Percentiles rank a stretch among this genome's conserved stretches.
Conservation (phyloP, 2,888 invertebrate genomes). For the Mongoloraphidia duomilia region DNA sequence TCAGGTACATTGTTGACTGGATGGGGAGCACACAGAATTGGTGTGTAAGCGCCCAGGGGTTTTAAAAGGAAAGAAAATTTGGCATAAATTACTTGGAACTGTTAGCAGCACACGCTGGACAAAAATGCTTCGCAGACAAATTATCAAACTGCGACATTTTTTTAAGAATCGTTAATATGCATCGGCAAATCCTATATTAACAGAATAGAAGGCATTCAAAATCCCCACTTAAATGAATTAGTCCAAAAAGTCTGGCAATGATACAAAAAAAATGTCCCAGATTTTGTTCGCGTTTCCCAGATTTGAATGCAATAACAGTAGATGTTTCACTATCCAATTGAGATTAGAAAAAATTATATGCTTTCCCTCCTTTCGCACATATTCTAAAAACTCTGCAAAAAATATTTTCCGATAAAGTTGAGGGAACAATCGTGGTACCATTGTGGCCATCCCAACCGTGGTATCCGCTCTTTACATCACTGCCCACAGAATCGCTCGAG, state of each 20-base stretch:
- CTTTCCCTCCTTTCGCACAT: too few species aligned
- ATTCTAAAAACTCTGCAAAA: too few species aligned
- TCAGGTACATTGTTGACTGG: conserved; percentile 14
- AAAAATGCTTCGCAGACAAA: neutral
- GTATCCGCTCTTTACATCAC: conserved; percentile 9
- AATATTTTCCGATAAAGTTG: neutral
- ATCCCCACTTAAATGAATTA: conserved; percentile 6
- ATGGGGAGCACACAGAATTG: too few species aligned
- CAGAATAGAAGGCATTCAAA: conserved; percentile 13
- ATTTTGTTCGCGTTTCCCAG: conserved; percentile 13
- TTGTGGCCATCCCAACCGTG: conserved; percentile 12
- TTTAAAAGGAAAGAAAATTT: conserved; percentile 11
- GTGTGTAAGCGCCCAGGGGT: conserved; percentile 11
- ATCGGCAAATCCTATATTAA: conserved; percentile 16
- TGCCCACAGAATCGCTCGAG: conserved; percentile 5
- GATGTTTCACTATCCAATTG: too few species aligned
- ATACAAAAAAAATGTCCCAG: conserved; percentile 14
- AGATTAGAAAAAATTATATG: too few species aligned
- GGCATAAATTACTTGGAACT: conserved; percentile 19
- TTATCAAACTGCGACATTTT: conserved; percentile 12
- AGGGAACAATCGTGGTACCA: conserved; percentile 12
- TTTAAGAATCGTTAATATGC: conserved; percentile 15
- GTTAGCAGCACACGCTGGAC: conserved; percentile 14
- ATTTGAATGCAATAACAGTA: conserved; percentile 10
- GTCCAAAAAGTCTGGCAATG: conserved; percentile 13